A percentile compares a stretch with the other conserved stretches of the same genome.
Conservation (phyloP, 2,888 invertebrate species). For the Agrotis ipsilon region DNA sequence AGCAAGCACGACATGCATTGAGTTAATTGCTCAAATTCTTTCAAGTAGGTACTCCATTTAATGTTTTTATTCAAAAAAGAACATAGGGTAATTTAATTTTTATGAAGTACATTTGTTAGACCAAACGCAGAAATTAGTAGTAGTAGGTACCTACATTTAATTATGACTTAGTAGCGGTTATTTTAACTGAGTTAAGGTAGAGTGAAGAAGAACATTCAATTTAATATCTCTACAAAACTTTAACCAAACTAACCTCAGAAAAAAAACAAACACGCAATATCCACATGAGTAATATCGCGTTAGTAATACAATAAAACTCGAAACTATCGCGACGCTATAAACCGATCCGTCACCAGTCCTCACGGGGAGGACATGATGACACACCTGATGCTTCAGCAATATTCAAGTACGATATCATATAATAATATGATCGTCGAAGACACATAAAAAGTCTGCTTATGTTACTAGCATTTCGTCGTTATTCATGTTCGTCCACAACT, state of each 20-base stretch:
- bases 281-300: constrained; percentile 23
- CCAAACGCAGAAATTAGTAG: not conserved
- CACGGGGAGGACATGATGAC: constrained; percentile 14
- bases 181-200: not conserved
- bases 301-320: constrained; percentile 28
- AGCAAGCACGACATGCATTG: constrained; percentile 21
- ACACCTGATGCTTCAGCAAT: constrained; percentile 56
- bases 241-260: constrained; percentile 1
- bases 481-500: too few species aligned
- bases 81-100: constrained; percentile 1
- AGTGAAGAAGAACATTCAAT: not conserved
- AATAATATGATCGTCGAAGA: constrained; percentile 6
- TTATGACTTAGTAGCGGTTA: too few species aligned
- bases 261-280: not conserved
- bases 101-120: not conserved
- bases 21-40: constrained; percentile 32
- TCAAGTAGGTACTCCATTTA: constrained; percentile 2
- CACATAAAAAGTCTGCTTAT: constrained; percentile 22
- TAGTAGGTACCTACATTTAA: too few species aligned
- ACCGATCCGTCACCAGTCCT: constrained; percentile 33
- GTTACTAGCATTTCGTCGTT: too few species aligned
- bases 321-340: constrained; percentile 20
- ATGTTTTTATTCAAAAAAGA: constrained; percentile 13
- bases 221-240: not conserved
- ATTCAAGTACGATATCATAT: constrained; percentile 34